A percentile compares a stretch with the other conserved stretches of the same genome.
These are phyloP conservation scores for Eupithecia subumbrata DNA, from an alignment of 2,888 invertebrate genomes.

Conservation along the genomic window DNA sequence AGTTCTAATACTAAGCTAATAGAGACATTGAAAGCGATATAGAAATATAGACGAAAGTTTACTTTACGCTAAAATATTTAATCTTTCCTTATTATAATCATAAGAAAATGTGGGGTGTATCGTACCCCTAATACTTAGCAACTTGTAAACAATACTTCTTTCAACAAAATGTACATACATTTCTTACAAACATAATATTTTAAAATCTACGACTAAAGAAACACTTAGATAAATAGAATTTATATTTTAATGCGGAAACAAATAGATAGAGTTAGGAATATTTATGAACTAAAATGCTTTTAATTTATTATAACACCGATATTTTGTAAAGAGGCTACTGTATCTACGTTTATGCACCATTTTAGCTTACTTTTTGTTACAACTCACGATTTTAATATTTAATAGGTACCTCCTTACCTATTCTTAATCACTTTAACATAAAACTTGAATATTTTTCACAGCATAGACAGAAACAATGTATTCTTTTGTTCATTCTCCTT, in stretches of 20 bases:
- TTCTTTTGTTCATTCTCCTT: background rate
- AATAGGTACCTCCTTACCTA: no score
- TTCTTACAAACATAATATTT: background rate
- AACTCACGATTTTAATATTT: slow-evolving; percentile 29
- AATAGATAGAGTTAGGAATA: background rate
- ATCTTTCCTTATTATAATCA: slow-evolving; percentile 79
- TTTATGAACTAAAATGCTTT: slow-evolving; percentile 2
- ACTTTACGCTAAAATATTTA: slow-evolving; percentile 71
- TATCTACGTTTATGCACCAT: slow-evolving; percentile 49
- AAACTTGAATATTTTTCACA: background rate
- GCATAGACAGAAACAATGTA: background rate
- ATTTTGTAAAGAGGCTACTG: slow-evolving; percentile 33
- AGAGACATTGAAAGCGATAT: slow-evolving; percentile 78
- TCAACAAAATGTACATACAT: slow-evolving; percentile 5
- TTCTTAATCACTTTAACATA: no score
- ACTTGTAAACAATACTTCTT: slow-evolving; percentile 49
- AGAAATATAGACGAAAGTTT: slow-evolving; percentile 72
- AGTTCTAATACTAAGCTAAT: slow-evolving; percentile 50
- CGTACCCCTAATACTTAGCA: slow-evolving; percentile 49
- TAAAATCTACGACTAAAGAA: background rate
- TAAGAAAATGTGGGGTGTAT: slow-evolving; percentile 74
- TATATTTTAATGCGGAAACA: background rate
- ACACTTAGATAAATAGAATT: slow-evolving; percentile 1
- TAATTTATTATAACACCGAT: slow-evolving; percentile 31
- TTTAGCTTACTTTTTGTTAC: slow-evolving; percentile 35